A percentile compares a stretch with the other conserved stretches of the same genome.
Conservation (phyloP, 2,888 invertebrate genomes). For the Allacma fusca region DNA sequence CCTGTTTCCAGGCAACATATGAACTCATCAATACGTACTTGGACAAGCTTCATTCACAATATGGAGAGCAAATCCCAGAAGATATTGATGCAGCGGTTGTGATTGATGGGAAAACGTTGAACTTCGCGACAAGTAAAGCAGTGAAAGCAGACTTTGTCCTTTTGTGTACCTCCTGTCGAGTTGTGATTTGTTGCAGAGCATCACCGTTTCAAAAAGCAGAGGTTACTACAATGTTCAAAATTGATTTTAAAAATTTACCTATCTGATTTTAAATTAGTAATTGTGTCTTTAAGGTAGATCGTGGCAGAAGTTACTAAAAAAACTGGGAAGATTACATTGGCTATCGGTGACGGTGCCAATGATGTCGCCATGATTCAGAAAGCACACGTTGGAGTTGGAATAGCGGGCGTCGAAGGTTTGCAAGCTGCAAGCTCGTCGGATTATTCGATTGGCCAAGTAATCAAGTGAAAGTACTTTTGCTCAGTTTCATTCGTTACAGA, state of each 20-base stretch:
- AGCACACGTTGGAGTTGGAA: conserved; percentile 96
- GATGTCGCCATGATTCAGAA: conserved; percentile 99
- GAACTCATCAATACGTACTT: conserved; percentile 61
- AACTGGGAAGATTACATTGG: conserved; percentile 86
- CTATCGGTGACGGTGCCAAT: conserved; percentile 96
- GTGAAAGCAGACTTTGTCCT: conserved; percentile 91
- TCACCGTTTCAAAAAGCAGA: conserved; percentile 99
- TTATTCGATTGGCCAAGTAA: conserved; percentile 92
- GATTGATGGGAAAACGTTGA: conserved; percentile 93
- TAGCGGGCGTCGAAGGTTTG: conserved; percentile 96
- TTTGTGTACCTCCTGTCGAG: conserved; percentile 90
- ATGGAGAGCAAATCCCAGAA: conserved; percentile 65
- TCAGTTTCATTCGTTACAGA: not conserved
- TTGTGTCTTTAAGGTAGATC: conserved; percentile 66
- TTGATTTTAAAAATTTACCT: not conserved
- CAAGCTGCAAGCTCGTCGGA: conserved; percentile 99
- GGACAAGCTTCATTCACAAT: conserved; percentile 58
- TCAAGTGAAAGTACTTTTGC: conserved; percentile 29
- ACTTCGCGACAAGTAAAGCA: conserved; percentile 91
- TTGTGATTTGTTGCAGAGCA: conserved; percentile 96
- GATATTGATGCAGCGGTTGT: conserved; percentile 86
- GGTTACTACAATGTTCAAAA: conserved; percentile 65
- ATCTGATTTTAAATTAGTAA: not conserved
- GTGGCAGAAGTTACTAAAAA: conserved; percentile 82
- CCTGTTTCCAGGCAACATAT: conserved; percentile 62